phyloP scores from a whole-genome alignment of 2,888 invertebrate genomes.

The Elmis aenea region DNA sequence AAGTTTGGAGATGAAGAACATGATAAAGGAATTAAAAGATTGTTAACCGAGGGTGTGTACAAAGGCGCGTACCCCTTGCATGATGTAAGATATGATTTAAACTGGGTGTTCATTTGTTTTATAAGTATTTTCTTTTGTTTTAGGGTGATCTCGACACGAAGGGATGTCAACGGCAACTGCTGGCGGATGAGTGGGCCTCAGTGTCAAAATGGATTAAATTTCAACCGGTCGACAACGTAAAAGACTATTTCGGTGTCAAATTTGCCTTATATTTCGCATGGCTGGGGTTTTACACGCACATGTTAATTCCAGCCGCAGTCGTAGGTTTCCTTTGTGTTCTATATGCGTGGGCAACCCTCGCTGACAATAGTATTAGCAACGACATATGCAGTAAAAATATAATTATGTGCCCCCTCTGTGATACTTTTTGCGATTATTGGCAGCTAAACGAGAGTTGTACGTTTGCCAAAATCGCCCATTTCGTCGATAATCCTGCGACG shows the following conservation, averaged over 20 bases:
- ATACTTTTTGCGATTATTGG: constrained; percentile 71
- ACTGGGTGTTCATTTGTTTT: too few species aligned
- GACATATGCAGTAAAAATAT: constrained; percentile 58
- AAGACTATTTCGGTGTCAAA: constrained; percentile 73
- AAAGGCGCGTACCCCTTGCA: constrained; percentile 70
- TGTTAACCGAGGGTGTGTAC: constrained; percentile 61
- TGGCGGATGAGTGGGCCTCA: constrained; percentile 68
- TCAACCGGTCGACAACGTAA: constrained; percentile 72
- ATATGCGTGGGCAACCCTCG: constrained; percentile 52
- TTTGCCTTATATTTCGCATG: constrained; percentile 79
- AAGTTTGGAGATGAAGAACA: constrained; percentile 55
- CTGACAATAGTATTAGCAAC: constrained; percentile 47
- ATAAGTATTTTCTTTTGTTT: constrained; percentile 20
- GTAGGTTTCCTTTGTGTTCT: constrained; percentile 63
- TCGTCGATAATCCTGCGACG: constrained; percentile 78
- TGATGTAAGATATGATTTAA: constrained; percentile 70
- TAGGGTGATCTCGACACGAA: constrained; percentile 53
- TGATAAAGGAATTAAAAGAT: constrained; percentile 62
- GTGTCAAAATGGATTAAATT: constrained; percentile 64
- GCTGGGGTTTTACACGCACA: constrained; percentile 80
- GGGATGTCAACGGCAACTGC: constrained; percentile 50
- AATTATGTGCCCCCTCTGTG: constrained; percentile 81
- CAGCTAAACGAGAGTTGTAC: constrained; percentile 64
- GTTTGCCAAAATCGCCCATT: constrained; percentile 67
- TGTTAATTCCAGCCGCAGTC: constrained; percentile 70